Percentiles rank a stretch among this genome's conserved stretches.
phyloP scores from a whole-genome alignment of 2,113 vertebrate genomes.

The Dasypus novemcinctus region DNA sequence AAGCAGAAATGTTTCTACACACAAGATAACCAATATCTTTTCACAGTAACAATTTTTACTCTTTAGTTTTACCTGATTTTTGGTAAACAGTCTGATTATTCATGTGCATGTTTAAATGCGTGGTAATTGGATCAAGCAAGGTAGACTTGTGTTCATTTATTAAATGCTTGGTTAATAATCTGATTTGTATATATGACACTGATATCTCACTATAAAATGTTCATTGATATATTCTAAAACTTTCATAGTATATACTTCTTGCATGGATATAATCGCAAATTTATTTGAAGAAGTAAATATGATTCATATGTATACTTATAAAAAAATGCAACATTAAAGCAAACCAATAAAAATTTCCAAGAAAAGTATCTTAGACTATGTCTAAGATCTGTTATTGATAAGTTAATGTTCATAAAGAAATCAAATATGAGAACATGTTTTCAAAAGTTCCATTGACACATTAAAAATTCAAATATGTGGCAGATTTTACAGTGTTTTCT shows the following conservation, averaged over 20 bases:
- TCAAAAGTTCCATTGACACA: conserved; percentile 68
- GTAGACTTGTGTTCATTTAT: conserved; percentile 48
- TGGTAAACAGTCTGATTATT: conserved; percentile 22
- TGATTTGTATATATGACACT: conserved; percentile 5
- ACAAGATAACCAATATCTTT: conserved; percentile 44
- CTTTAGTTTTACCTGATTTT: conserved; percentile 51
- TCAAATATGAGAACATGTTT: conserved; percentile 58
- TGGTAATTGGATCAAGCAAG: conserved; percentile 40
- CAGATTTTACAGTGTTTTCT: conserved; percentile 65
- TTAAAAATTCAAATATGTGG: conserved; percentile 65
- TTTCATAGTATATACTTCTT: conserved; percentile 31
- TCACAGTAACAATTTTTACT: conserved; percentile 32
- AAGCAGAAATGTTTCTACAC: conserved; percentile 40
- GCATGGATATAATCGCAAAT: conserved; percentile 30
- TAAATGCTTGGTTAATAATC: conserved; percentile 65
- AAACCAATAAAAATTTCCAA: conserved; percentile 49
- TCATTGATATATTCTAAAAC: conserved; percentile 47
- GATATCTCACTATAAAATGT: conserved; percentile 8
- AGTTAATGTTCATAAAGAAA: conserved; percentile 68
- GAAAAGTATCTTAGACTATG: not conserved
- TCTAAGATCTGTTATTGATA: conserved; percentile 62
- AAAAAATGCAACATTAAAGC: conserved; percentile 52
- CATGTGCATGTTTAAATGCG: not conserved
- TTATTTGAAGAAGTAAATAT: conserved; percentile 38
- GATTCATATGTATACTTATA: conserved; percentile 32